These are phyloP conservation scores for Meloidogyne floridensis DNA, from an alignment of 1,140 invertebrate genomes.

Conservation along the genomic window DNA sequence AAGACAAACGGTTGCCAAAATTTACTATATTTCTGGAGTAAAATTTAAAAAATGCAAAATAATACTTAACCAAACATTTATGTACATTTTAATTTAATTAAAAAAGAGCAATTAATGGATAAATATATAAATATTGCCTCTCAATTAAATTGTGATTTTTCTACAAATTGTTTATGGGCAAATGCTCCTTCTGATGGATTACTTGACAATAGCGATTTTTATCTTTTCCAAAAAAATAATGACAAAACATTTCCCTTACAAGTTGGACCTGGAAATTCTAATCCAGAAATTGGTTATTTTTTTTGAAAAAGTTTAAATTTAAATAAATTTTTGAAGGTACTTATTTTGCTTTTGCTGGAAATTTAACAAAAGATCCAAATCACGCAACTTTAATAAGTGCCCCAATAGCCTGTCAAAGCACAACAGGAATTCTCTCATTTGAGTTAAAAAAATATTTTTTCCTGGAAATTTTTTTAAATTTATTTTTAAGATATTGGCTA, in stretches of 20 bases:
- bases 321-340: conserved; percentile 34
- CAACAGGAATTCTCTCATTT: conserved; percentile 47
- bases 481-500: conserved; percentile 51
- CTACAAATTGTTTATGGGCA: conserved; percentile 42
- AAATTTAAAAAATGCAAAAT: no score
- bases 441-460: conserved; percentile 32
- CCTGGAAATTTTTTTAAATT: conserved; percentile 7
- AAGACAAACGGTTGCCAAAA: no score
- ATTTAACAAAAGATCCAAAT: conserved; percentile 47
- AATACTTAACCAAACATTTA: no score
- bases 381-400: conserved; percentile 50
- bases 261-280: conserved; percentile 44
- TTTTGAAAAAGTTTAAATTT: neutral
- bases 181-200: conserved; percentile 46
- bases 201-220: conserved; percentile 56
- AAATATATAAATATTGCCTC: conserved; percentile 42
- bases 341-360: conserved; percentile 47
- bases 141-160: conserved; percentile 49
- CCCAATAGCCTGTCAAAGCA: conserved; percentile 51
- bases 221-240: conserved; percentile 50
- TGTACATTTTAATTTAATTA: no score
- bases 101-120: conserved; percentile 29
- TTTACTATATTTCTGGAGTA: no score
- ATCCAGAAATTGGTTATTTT: conserved; percentile 34
- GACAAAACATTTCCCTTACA: conserved; percentile 52